These are phyloP conservation scores for Platyura marginata DNA, from an alignment of 1,140 invertebrate genomes.

Conservation along the genomic window DNA sequence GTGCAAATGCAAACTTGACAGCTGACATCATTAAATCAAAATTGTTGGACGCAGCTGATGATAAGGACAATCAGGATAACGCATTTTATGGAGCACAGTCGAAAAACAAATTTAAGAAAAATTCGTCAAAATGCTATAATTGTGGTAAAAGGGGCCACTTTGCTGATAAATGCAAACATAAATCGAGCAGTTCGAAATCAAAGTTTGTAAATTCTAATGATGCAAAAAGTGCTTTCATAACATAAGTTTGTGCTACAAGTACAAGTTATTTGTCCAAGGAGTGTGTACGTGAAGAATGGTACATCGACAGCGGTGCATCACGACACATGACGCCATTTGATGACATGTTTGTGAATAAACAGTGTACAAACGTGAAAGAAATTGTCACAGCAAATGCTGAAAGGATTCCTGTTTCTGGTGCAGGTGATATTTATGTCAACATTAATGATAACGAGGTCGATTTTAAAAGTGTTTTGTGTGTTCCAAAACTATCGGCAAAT, in stretches of 20 bases:
- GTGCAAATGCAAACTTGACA: not conserved
- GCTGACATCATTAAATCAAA: not conserved
- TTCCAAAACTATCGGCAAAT: conserved; percentile 4
- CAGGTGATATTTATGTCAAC: conserved; percentile 11
- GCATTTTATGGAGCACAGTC: not conserved
- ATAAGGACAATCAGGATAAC: not conserved
- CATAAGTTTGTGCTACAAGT: not conserved
- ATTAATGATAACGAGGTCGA: conserved; percentile 1
- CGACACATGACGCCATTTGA: conserved; percentile 7
- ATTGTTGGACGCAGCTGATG: not conserved
- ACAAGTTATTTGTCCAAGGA: too few species aligned
- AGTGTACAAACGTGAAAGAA: conserved; percentile 8
- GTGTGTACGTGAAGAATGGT: conserved; percentile 7
- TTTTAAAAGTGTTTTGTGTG: conserved; percentile 1
- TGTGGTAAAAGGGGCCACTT: not conserved
- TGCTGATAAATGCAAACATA: not conserved
- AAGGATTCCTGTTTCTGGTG: conserved; percentile 11
- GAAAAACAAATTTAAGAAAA: not conserved
- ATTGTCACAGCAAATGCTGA: conserved; percentile 14
- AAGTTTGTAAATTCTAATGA: too few species aligned
- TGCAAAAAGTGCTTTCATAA: not conserved
- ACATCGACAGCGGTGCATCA: conserved; percentile 10
- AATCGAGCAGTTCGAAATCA: not conserved
- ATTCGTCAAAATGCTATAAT: not conserved
- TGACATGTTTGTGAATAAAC: conserved; percentile 6